Base-by-base conservation (phyloP, 2,797 vertebrate genomes). In the Taenioides sp. region DNA sequence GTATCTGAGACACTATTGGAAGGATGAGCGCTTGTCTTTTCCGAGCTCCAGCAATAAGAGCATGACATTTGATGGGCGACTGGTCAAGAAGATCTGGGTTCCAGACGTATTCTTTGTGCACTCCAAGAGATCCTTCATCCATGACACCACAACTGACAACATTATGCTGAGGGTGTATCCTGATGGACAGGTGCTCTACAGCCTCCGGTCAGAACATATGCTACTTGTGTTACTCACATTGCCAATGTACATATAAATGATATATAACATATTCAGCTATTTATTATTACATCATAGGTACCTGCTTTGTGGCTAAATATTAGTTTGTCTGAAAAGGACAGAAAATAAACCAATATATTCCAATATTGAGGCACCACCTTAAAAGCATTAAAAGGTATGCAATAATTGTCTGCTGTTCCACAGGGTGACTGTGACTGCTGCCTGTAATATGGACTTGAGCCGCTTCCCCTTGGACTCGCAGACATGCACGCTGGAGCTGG, bases 71-170 rank as follows among this genome's bases (percentile, higher is more conserved):
- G 97, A 98, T 0, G 95, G 97, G 1, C 93, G 97, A 47, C 90
- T 98, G 52, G 96, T 98, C 76, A 97, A 97, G 86, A 97, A 96
- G 85, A 98, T 98, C 86, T 98, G 97, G 97, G 96, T 97, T 25
- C 97, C 97, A 0, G 97, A 98, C 0, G 95, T 98, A 74, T 98
- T 98, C 86, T 98, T 98, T 0, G 97, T 98, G 75, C 97, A 98
- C 85, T 98, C 97, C 59, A 98, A 98, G 87, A 93, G 96, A 73
- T 98, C 97, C 0, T 97, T 98, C 84, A 98, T 93, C 79, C 97
- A 98, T 0, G 96, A 97, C 73, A 98, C 96, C 73, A 98, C 97
- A 76, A 97, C 95, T 0, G 96, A 98, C 43, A 98, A 98, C 86
- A 96, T 98, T 84, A 98, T 98, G 96, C 92, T 98, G 64, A 87